A percentile compares a stretch with the other conserved stretches of the same genome.
Evolutionary conservation across 2,797 vertebrate species (phyloP).

Genomic region (Macrochelys suwanniensis): DNA sequence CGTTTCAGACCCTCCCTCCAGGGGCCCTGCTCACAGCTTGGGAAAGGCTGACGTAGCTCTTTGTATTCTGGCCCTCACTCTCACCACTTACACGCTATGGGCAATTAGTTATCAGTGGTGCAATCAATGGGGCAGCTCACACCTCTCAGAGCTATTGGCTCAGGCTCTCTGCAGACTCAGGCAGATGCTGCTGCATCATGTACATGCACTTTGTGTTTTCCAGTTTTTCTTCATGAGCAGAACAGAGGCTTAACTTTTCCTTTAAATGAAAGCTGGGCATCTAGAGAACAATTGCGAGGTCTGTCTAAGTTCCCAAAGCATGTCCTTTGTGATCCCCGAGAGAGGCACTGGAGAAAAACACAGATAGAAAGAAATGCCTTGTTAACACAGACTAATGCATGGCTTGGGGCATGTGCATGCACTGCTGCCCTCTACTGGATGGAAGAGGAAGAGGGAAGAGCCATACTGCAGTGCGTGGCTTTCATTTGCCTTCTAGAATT

Average conservation of each 20-base stretch:
- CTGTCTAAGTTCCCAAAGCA: background rate
- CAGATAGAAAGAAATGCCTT: background rate
- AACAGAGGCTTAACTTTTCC: too few species aligned
- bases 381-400: background rate
- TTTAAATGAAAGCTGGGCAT: background rate
- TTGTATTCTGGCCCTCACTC: background rate
- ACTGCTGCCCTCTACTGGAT: background rate
- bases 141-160: background rate
- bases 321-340: background rate
- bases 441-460: background rate
- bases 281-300: background rate
- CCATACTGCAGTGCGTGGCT: too few species aligned
- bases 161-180: background rate
- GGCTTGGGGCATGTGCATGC: background rate
- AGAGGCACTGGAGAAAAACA: background rate
- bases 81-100: background rate
- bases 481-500: too few species aligned
- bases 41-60: background rate
- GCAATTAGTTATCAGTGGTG: background rate
- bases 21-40: rapidly evolving
- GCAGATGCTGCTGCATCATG: background rate
- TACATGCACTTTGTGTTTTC: background rate
- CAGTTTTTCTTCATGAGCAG: too few species aligned
- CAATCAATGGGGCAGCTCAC: background rate
- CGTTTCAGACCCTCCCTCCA: background rate